Evolutionary conservation across 2,888 invertebrate species (phyloP), one percentile per base, ranked within the genome.

Genomic region (Acheta domesticus): DNA sequence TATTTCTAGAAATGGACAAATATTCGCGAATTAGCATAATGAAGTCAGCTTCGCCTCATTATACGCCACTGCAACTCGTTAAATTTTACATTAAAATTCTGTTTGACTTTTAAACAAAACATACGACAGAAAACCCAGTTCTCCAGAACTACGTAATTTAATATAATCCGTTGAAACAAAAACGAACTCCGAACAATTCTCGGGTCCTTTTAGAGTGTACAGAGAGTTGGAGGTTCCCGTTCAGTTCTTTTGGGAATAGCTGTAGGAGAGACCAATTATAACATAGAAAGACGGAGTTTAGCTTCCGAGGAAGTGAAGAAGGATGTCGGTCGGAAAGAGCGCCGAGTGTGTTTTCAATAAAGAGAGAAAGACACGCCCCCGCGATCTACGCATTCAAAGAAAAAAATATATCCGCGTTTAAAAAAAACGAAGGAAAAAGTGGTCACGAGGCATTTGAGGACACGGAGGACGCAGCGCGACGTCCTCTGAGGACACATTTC

Each of bases 81-180:
- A 62, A 62, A 62, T n/a, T 62, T 62, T 62, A 62, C n/a, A 62
- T 19, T n/a, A 62, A 62, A 62, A 62, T 62, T 62, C n/a, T 62
- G 62, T 62, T 62, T 62, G 16, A 36, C 62, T 62, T 62, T 62
- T 11, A 19, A 62, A 62, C 62, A 62, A 62, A 62, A 62, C 62
- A 62, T 19, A 62, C 62, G 62, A 62, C 62, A 62, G 16, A 62
- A 62, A 62, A n/a, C 62, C 14, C 14, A 62, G 62, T 5, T 62
- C n/a, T 62, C 14, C n/a, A 62, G 62, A 62, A 62, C 62, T 62
- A 14, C n/a, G 62, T 62, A 62, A 62, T 62, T 62, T 62, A 62
- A 62, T 62, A n/a, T 16, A 62, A 62, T 62, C 14, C n/a, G 3
- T n/a, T n/a, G n/a, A 62, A 62, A 62, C 62, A 62, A 12, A 62